Evolutionary conservation across 2,113 vertebrate species (phyloP), one percentile per base, ranked within the genome.

Genomic region (Cinclus mexicanus): DNA sequence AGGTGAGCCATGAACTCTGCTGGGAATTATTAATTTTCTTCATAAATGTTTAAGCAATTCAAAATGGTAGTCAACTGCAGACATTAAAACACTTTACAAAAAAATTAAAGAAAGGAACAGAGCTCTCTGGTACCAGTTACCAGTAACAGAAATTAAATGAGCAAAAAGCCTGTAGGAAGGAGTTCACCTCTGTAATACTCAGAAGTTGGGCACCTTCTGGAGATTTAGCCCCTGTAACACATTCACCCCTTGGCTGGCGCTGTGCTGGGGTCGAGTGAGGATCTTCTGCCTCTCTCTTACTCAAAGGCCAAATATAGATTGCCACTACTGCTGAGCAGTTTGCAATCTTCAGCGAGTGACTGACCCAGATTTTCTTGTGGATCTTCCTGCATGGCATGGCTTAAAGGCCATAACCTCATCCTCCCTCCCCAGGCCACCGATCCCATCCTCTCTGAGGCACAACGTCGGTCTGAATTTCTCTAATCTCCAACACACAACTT

Each of bases 351-450:
- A 60, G 65, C 33, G 53, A 93, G 84, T 59, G 74, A 46, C 41
- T 92, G 94, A 94, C 94, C 90, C 86, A 95, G 94, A 85, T 96
- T 94, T 90, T 29, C 82, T n/a, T 31, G 74, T 71, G 87, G 84
- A 68, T 87, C 61, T 75, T 87, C 53, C 67, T 76, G n/a, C 78
- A 53, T 47, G 91, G 74, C 49, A 20, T 76, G 71, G 88, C 88
- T 97, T 90, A 93, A 88, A 80, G 88, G 82, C 90, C 80, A 59
- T 86, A 92, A 88, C 82, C 79, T 95, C 63, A 85, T 57, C 70
- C 57, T 94, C 25, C 31, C 67, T 85, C 75, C 70, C 39, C n/a
- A 55, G 75, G 85, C 79, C 83, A 69, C 55, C 18, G 25, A 88
- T 77, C 26, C 63, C 49, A 24, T 85, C 46, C 46, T 76, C 67